Conservation (phyloP, 2,888 invertebrate genomes). For the Hecatera dysodea region DNA sequence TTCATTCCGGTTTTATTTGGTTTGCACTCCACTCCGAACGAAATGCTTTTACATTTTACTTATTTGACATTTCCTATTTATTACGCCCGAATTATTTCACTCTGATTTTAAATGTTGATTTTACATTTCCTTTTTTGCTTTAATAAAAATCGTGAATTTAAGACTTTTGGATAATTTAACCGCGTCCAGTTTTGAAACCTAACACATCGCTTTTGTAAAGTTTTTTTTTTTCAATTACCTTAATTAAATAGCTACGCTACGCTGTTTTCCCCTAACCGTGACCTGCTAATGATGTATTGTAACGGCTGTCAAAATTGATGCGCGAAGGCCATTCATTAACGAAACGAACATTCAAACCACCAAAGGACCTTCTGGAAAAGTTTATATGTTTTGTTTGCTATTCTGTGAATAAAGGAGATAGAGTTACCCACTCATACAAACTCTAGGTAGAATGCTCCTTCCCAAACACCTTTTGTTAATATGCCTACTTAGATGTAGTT, state of each 20-base stretch:
- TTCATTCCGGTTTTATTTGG: conserved; percentile 60
- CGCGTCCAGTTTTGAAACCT: not conserved
- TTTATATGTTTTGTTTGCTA: not conserved
- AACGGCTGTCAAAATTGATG: conserved; percentile 32
- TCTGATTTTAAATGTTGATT: not conserved
- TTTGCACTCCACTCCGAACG: conserved; percentile 46
- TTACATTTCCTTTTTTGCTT: not conserved
- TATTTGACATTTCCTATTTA: not conserved
- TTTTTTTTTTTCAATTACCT: conserved; percentile 1
- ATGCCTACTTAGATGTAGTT: too few relatives aligned
- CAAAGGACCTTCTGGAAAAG: not conserved
- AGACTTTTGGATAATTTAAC: not conserved
- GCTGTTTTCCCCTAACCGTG: conserved; percentile 7
- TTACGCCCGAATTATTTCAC: not conserved
- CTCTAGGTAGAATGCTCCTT: too few relatives aligned
- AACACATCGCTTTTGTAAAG: not conserved
- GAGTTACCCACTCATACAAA: too few relatives aligned
- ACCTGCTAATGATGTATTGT: conserved; percentile 27
- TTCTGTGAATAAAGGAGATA: not conserved
- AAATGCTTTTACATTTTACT: conserved; percentile 36
- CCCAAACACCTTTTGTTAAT: too few relatives aligned
- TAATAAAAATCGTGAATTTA: not conserved
- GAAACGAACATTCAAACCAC: conserved; percentile 6
- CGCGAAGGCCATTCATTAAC: conserved; percentile 5
- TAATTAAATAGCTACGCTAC: conserved; percentile 7